Percentiles rank a stretch among this genome's conserved stretches.
Evolutionary conservation across 1,140 invertebrate species (phyloP).

Genomic region (Cyrtorhinus lividipennis): DNA sequence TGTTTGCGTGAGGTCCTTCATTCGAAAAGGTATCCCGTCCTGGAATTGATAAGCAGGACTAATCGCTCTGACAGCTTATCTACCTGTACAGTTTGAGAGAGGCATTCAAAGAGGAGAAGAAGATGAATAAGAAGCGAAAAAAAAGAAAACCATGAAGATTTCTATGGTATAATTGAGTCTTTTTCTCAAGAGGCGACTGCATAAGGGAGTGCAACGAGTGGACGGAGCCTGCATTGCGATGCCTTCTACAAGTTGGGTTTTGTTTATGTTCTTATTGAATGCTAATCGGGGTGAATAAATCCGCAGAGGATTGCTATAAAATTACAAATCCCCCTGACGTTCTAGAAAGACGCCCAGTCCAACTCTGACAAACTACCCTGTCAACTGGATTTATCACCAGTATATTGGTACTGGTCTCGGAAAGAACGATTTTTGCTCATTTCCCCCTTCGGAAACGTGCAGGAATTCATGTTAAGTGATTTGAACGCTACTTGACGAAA

Average conservation of each 20-base stretch:
- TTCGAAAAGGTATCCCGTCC: background rate
- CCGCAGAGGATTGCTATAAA: slow-evolving; percentile 19
- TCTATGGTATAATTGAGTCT: slow-evolving; percentile 7
- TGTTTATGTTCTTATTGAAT: slow-evolving; percentile 24
- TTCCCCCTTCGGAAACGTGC: no score
- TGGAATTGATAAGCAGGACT: slow-evolving; percentile 8
- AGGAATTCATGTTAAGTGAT: no score
- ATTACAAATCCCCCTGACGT: slow-evolving; percentile 13
- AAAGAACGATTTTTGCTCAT: no score
- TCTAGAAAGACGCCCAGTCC: slow-evolving; percentile 1
- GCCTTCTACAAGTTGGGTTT: slow-evolving; percentile 6
- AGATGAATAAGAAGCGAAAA: background rate
- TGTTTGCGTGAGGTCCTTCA: slow-evolving; percentile 13
- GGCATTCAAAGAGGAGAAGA: background rate
- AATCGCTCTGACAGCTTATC: slow-evolving; percentile 9
- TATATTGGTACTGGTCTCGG: no score
- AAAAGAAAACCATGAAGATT: background rate
- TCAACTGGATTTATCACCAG: background rate
- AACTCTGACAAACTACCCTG: slow-evolving; percentile 4
- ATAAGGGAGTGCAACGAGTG: background rate
- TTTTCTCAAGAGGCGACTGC: slow-evolving; percentile 4
- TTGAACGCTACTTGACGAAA: no score
- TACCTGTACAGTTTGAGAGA: background rate
- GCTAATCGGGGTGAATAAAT: slow-evolving; percentile 22
- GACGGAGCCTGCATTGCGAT: slow-evolving; percentile 5